Percentiles rank a stretch among this genome's conserved stretches.
Conservation (phyloP, 2,888 invertebrate species). For the Amblyjoppa fuscipennis region DNA sequence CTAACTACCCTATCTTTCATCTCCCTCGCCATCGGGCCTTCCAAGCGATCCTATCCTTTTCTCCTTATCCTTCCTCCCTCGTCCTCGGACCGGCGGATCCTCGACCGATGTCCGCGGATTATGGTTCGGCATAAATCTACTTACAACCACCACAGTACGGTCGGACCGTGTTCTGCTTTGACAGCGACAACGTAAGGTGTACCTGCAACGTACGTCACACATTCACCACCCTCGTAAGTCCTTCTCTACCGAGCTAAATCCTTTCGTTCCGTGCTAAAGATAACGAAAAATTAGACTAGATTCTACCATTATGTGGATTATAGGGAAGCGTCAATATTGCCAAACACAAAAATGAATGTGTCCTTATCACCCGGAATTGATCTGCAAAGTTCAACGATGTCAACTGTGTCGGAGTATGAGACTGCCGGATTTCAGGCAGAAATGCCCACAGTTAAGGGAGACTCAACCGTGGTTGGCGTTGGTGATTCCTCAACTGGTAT, state of each 20-base stretch:
- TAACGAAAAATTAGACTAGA: not conserved
- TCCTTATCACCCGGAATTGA: too few relatives aligned
- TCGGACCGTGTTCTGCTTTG: slow-evolving; percentile 38
- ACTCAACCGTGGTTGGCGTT: not conserved
- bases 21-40: not conserved
- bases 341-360: too few relatives aligned
- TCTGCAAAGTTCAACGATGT: not conserved
- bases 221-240: slow-evolving; percentile 36
- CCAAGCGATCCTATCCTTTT: not conserved
- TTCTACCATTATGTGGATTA: not conserved
- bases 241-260: slow-evolving; percentile 45
- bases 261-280: slow-evolving; percentile 16
- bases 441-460: not conserved
- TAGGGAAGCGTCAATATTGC: not conserved
- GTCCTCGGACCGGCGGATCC: not conserved
- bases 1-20: not conserved
- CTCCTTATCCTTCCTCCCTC: not conserved
- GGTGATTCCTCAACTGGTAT: not conserved
- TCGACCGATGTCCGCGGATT: slow-evolving; percentile 70
- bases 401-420: slow-evolving; percentile 1
- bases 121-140: slow-evolving; percentile 77
- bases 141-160: slow-evolving; percentile 63
- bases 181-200: slow-evolving; percentile 65
- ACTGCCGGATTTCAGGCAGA: not conserved
- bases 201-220: slow-evolving; percentile 35